Conservation (phyloP, 2,797 vertebrate genomes). For the Chelonia mydas region DNA sequence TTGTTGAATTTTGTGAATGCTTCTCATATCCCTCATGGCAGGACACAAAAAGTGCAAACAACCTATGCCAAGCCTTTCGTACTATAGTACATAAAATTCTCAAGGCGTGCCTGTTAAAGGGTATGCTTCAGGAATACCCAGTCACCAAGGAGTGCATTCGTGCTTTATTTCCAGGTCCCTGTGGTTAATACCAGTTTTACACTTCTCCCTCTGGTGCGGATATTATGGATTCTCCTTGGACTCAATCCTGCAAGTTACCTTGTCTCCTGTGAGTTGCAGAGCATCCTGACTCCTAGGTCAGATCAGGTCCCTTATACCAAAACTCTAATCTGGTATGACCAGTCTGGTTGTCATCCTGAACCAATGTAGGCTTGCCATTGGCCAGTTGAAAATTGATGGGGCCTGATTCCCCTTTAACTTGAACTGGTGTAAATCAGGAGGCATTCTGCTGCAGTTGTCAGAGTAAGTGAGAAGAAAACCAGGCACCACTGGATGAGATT, state of each 20-base stretch:
- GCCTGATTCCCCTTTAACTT: fast-evolving
- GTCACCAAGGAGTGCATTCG: too few species aligned
- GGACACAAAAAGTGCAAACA: too few species aligned
- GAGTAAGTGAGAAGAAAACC: background rate
- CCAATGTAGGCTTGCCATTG: background rate
- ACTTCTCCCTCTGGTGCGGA: too few species aligned
- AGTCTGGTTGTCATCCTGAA: background rate
- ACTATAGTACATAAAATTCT: too few species aligned
- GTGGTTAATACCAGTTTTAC: too few species aligned
- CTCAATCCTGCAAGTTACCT: background rate
- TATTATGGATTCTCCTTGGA: background rate
- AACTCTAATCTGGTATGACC: background rate
- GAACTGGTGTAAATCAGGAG: background rate
- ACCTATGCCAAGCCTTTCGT: too few species aligned
- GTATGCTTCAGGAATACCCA: too few species aligned
- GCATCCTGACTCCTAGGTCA: background rate
- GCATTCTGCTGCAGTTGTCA: background rate
- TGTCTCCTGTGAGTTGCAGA: background rate
- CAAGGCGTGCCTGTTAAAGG: too few species aligned
- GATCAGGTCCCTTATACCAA: background rate
- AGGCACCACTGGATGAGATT: background rate
- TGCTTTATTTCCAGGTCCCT: too few species aligned
- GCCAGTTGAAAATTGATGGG: background rate
- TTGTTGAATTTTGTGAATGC: too few species aligned
- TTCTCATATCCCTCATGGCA: too few species aligned